These are phyloP conservation scores for Ophion ellenae DNA, from an alignment of 2,888 invertebrate genomes.

Conservation along the genomic window DNA sequence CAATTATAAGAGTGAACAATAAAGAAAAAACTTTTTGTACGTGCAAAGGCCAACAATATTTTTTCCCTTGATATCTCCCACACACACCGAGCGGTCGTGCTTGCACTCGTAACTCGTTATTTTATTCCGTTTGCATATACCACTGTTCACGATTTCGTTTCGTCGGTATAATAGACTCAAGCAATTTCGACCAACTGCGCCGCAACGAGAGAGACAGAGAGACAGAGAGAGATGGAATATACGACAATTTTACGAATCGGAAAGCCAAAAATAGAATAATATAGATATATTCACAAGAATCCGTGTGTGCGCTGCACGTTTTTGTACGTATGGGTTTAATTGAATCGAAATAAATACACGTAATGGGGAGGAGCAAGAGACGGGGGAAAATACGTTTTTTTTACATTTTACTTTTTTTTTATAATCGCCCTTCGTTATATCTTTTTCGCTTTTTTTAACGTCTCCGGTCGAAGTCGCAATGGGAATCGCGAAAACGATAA, in stretches of 20 bases:
- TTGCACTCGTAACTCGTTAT: conserved; percentile 61
- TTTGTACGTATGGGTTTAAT: conserved; percentile 17
- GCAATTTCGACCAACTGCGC: conserved; percentile 61
- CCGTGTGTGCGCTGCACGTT: background rate
- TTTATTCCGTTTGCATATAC: conserved; percentile 50
- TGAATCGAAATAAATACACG: conserved; percentile 23
- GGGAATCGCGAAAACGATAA: conserved; percentile 14
- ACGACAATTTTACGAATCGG: conserved; percentile 52
- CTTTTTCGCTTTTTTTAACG: conserved; percentile 10
- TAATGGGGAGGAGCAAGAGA: conserved; percentile 9
- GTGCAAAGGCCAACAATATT: conserved; percentile 18
- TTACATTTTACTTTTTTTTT: background rate
- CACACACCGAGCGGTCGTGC: background rate
- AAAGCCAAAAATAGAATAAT: conserved; percentile 40
- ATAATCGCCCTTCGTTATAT: background rate
- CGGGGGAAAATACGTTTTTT: conserved; percentile 25
- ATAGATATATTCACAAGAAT: conserved; percentile 16
- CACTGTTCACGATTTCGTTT: conserved; percentile 58
- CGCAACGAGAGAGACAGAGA: background rate
- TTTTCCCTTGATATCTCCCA: conserved; percentile 30
- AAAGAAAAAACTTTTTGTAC: conserved; percentile 41
- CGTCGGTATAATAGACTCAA: conserved; percentile 65
- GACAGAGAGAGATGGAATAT: conserved; percentile 31
- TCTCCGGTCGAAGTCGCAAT: conserved; percentile 36
- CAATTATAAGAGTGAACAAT: conserved; percentile 10